These are phyloP conservation scores for Drosophila mimica DNA, from an alignment of 2,888 invertebrate genomes.

Conservation along the genomic window DNA sequence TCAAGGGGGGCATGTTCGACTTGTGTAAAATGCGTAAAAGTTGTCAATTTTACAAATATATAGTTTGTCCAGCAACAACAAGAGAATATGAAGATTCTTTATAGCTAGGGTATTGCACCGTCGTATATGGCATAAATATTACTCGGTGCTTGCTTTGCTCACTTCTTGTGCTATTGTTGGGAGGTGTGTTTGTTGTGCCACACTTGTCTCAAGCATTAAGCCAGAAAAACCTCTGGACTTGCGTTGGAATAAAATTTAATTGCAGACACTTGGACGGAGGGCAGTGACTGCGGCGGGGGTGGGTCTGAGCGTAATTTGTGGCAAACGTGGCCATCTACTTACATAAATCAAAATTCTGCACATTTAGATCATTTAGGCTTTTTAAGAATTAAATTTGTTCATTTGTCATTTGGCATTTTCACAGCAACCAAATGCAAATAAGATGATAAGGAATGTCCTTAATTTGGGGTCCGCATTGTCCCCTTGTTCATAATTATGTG, in stretches of 20 bases:
- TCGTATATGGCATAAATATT: neutral
- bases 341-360: constrained; percentile 66
- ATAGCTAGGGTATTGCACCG: constrained; percentile 9
- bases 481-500: constrained; percentile 42
- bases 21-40: neutral
- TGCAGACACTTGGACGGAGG: constrained; percentile 43
- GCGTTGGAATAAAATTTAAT: constrained; percentile 59
- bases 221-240: constrained; percentile 25
- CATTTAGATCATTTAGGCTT: constrained; percentile 59
- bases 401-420: no score
- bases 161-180: constrained; percentile 32
- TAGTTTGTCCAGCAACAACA: neutral
- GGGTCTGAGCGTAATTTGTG: constrained; percentile 2
- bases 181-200: constrained; percentile 55
- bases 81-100: neutral
- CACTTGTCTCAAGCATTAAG: constrained; percentile 44
- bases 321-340: constrained; percentile 20
- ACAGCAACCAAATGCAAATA: constrained; percentile 55
- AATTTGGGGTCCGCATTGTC: constrained; percentile 38
- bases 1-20: constrained; percentile 16
- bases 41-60: neutral
- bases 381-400: no score
- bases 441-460: constrained; percentile 58
- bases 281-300: neutral
- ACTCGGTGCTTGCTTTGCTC: neutral